phyloP scores from a whole-genome alignment of 1,140 invertebrate genomes.

The Hypsibius dujardini region DNA sequence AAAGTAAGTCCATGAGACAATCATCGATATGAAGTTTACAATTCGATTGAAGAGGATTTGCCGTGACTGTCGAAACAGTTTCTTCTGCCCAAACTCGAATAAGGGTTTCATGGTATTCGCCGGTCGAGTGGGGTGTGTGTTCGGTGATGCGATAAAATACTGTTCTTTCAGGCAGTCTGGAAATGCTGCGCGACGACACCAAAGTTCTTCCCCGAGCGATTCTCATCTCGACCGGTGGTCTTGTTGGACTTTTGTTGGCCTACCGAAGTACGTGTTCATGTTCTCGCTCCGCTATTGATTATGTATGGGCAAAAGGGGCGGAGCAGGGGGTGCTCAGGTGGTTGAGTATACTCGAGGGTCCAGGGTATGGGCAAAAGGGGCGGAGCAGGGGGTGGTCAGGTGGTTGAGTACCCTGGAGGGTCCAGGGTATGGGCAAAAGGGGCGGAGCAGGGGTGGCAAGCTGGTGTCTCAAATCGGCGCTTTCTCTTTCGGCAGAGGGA shows the following conservation, averaged over 20 bases:
- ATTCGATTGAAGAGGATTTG: too few relatives aligned
- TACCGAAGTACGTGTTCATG: background rate
- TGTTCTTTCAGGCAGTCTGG: background rate
- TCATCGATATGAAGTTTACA: too few relatives aligned
- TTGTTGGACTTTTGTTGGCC: background rate
- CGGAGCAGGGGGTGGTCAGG: too few relatives aligned
- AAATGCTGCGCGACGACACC: conserved; percentile 14
- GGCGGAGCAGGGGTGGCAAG: background rate
- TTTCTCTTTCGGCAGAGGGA: background rate
- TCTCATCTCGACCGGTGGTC: background rate
- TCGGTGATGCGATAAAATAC: background rate
- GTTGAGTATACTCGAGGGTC: too few relatives aligned
- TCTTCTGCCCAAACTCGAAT: background rate
- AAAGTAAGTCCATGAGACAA: background rate
- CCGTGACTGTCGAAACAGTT: too few relatives aligned
- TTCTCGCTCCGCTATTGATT: too few relatives aligned
- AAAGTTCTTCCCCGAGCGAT: conserved; percentile 1
- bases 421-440: too few relatives aligned
- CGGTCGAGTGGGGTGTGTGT: background rate
- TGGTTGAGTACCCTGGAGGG: too few relatives aligned
- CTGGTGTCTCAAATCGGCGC: background rate
- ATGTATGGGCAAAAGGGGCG: too few relatives aligned
- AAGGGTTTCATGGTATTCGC: background rate
- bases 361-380: too few relatives aligned
- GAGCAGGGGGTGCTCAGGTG: too few relatives aligned